phyloP scores from a whole-genome alignment of 2,888 invertebrate species.

The Diarsia dahlii region DNA sequence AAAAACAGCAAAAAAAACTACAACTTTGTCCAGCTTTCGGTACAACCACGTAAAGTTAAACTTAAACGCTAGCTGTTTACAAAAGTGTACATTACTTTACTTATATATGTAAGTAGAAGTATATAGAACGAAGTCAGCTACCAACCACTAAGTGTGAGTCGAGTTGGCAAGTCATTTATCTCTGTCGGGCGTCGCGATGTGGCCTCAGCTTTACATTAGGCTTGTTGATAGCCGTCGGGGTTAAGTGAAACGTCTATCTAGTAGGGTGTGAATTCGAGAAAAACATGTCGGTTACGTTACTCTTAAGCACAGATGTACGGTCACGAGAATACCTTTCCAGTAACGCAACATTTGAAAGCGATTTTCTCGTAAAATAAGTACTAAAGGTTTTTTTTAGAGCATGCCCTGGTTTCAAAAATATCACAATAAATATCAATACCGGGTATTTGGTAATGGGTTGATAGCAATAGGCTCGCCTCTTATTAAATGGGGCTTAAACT shows the following conservation, averaged over 20 bases:
- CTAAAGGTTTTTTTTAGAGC: too few relatives aligned
- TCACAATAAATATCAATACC: neutral
- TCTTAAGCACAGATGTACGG: conserved; percentile 58
- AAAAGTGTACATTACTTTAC: conserved; percentile 56
- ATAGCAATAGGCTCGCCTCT: too few relatives aligned
- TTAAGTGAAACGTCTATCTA: conserved; percentile 74
- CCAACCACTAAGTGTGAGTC: conserved; percentile 66
- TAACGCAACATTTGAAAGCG: neutral
- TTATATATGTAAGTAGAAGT: conserved; percentile 56
- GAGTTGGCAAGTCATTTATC: conserved; percentile 77
- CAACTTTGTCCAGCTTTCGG: conserved; percentile 29
- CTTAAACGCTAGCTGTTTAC: conserved; percentile 52
- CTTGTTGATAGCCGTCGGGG: conserved; percentile 77
- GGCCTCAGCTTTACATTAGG: conserved; percentile 79
- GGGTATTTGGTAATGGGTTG: too few relatives aligned
- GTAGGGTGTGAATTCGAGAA: conserved; percentile 67
- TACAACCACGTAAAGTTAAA: conserved; percentile 29
- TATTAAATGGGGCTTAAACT: too few relatives aligned
- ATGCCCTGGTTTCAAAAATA: too few relatives aligned
- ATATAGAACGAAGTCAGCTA: conserved; percentile 56
- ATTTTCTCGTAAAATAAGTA: too few relatives aligned
- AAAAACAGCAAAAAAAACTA: conserved; percentile 26
- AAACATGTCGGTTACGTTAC: conserved; percentile 63
- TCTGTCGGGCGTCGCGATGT: conserved; percentile 77
- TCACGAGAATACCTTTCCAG: neutral